phyloP scores from a whole-genome alignment of 2,888 invertebrate species.

The Calliopum simillimum region DNA sequence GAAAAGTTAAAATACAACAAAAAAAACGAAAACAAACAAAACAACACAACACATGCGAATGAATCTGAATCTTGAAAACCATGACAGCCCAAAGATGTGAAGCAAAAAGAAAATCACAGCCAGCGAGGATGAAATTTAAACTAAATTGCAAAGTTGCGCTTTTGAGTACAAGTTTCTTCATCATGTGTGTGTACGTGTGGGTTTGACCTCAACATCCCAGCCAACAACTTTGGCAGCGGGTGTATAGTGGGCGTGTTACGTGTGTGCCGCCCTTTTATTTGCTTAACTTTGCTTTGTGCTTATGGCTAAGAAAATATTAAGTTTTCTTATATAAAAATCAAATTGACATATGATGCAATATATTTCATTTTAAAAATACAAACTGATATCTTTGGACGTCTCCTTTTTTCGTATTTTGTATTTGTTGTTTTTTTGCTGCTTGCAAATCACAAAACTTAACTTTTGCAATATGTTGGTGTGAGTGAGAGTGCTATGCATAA shows the following conservation, averaged over 20 bases:
- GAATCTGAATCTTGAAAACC: too few species aligned
- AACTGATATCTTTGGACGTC: neutral
- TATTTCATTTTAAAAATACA: slow-evolving; percentile 26
- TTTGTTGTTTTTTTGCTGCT: too few species aligned
- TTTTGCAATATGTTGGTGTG: too few species aligned
- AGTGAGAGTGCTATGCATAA: too few species aligned
- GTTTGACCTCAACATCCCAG: neutral
- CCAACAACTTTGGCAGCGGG: neutral
- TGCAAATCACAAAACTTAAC: too few species aligned
- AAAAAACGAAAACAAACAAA: slow-evolving; percentile 41
- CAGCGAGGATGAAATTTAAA: slow-evolving; percentile 18
- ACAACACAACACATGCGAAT: slow-evolving; percentile 36
- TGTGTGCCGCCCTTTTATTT: slow-evolving; percentile 4
- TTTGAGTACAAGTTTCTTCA: neutral
- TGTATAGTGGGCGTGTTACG: slow-evolving; percentile 8
- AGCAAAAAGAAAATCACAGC: slow-evolving; percentile 12
- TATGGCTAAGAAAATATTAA: slow-evolving; percentile 31
- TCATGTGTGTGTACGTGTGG: slow-evolving; percentile 11
- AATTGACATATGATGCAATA: slow-evolving; percentile 34
- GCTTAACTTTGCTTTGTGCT: neutral
- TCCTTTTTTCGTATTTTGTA: too few species aligned
- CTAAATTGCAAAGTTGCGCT: slow-evolving; percentile 27
- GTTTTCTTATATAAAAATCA: slow-evolving; percentile 24
- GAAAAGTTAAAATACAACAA: slow-evolving; percentile 17
- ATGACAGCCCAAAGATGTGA: too few species aligned